These are phyloP conservation scores for Pollenia labialis DNA, from an alignment of 2,888 invertebrate species.

Conservation along the genomic window DNA sequence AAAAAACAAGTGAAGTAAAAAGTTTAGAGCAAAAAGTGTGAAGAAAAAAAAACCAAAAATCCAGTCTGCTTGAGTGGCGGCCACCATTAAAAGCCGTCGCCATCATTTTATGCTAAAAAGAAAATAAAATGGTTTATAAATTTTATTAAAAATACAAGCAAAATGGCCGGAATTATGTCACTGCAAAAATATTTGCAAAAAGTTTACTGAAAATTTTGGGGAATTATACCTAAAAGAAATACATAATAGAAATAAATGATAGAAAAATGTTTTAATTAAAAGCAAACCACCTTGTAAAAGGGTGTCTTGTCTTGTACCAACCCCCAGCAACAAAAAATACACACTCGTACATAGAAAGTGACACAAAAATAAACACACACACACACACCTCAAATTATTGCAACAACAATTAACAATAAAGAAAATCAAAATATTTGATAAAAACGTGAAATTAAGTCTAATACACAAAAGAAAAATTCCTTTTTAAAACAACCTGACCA, in stretches of 20 bases:
- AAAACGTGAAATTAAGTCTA: slow-evolving; percentile 21
- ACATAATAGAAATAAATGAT: slow-evolving; percentile 3
- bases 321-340: not conserved
- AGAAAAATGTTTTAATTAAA: slow-evolving; percentile 14
- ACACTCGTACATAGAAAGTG: not conserved
- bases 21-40: slow-evolving; percentile 55
- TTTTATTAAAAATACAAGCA: slow-evolving; percentile 50
- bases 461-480: not conserved
- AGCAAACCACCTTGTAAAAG: slow-evolving; percentile 43
- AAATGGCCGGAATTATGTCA: slow-evolving; percentile 61
- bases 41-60: slow-evolving; percentile 52
- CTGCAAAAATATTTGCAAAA: slow-evolving; percentile 56
- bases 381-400: slow-evolving; percentile 23
- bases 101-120: slow-evolving; percentile 56
- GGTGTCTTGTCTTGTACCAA: slow-evolving; percentile 11
- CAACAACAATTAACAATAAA: slow-evolving; percentile 16
- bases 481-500: not conserved
- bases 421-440: slow-evolving; percentile 31
- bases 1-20: slow-evolving; percentile 42
- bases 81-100: slow-evolving; percentile 67
- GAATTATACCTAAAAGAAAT: slow-evolving; percentile 9
- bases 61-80: slow-evolving; percentile 63
- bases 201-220: slow-evolving; percentile 16
- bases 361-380: not conserved
- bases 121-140: slow-evolving; percentile 61